phyloP scores from a whole-genome alignment of 2,797 vertebrate species.

The Eupleurogrammus muticus region DNA sequence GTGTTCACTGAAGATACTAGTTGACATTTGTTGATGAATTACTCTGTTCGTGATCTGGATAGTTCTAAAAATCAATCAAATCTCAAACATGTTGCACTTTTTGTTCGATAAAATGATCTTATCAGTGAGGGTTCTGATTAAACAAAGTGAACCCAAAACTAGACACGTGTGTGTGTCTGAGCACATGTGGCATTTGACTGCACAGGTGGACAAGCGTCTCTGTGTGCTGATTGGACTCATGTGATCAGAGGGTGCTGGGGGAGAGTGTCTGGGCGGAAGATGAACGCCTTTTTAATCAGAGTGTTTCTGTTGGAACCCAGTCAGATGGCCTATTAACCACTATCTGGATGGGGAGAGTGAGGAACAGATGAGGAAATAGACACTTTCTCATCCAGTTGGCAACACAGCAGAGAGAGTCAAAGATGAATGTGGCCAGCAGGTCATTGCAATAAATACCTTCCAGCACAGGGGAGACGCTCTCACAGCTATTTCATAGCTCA shows the following conservation, averaged over 20 bases:
- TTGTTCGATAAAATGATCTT: background rate
- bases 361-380: constrained; percentile 65
- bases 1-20: too few relatives aligned
- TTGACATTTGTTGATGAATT: too few relatives aligned
- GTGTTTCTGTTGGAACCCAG: constrained; percentile 75
- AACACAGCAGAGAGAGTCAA: constrained; percentile 35
- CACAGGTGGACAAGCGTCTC: constrained; percentile 22
- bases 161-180: constrained; percentile 13
- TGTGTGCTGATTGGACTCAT: constrained; percentile 55
- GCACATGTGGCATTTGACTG: constrained; percentile 44
- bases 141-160: background rate
- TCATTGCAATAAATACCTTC: constrained; percentile 68
- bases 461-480: constrained; percentile 31
- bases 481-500: constrained; percentile 31
- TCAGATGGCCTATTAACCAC: constrained; percentile 70
- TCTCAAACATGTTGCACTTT: too few relatives aligned
- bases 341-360: constrained; percentile 46
- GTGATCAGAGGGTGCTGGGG: constrained; percentile 42
- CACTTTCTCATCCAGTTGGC: constrained; percentile 68
- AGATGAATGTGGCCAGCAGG: constrained; percentile 58
- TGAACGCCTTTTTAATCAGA: constrained; percentile 75
- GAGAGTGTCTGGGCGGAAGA: constrained; percentile 58
- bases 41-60: too few relatives aligned
- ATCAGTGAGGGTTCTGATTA: constrained; percentile 5
- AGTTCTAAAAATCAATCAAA: too few relatives aligned